These are phyloP conservation scores for Egretta garzetta DNA, from an alignment of 2,113 vertebrate species.

Conservation along the genomic window DNA sequence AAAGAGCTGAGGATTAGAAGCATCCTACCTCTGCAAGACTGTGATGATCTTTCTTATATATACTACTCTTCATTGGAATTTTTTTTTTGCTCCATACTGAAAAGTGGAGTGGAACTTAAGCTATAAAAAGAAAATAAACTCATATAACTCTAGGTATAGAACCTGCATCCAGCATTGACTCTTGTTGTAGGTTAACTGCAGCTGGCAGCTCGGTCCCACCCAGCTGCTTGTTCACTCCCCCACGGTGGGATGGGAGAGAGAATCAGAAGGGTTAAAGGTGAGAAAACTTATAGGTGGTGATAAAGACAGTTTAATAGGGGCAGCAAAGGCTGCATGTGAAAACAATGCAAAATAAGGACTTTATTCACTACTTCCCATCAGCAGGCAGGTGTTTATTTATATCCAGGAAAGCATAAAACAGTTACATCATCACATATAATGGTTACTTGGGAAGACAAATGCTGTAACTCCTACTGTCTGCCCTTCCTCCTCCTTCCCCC, in stretches of 20 bases:
- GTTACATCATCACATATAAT: rapidly evolving
- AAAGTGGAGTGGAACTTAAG: background rate
- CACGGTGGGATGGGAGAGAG: rapidly evolving
- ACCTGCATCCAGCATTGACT: background rate
- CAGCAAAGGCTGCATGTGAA: background rate
- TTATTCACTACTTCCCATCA: rapidly evolving
- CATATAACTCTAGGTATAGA: background rate
- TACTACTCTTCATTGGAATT: background rate
- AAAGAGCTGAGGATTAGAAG: background rate
- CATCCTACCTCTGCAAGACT: background rate
- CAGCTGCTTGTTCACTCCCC: background rate
- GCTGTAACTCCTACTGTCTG: background rate
- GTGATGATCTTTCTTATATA: background rate
- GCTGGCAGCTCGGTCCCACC: background rate
- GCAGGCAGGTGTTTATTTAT: background rate
- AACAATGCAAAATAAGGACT: background rate
- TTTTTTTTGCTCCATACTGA: background rate
- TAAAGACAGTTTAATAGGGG: background rate
- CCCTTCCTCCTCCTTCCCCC: background rate
- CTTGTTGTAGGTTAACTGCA: background rate
- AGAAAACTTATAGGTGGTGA: rapidly evolving
- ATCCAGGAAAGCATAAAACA: background rate
- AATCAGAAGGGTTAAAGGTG: background rate
- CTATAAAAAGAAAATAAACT: background rate
- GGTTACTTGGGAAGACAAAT: background rate